These are phyloP conservation scores for Netelia inedita DNA, from an alignment of 2,888 invertebrate genomes.

Conservation along the genomic window DNA sequence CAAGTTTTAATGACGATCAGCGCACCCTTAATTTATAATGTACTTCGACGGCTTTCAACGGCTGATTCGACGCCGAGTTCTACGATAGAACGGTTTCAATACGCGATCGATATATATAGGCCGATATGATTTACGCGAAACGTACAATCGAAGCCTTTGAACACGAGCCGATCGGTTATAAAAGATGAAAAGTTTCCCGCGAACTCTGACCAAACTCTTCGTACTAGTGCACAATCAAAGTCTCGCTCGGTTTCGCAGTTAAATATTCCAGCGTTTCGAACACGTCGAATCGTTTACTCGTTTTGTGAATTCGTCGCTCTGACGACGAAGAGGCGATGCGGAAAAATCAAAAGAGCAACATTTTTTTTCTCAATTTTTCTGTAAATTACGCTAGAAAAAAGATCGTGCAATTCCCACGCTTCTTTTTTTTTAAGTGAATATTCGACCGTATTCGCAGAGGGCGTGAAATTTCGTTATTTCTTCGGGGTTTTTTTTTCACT, in stretches of 20 bases:
- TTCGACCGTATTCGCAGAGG: not conserved
- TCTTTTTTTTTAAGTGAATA: no score
- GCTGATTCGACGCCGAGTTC: slow-evolving; percentile 21
- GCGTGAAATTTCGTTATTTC: not conserved
- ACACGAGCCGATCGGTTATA: not conserved
- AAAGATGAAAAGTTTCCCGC: not conserved
- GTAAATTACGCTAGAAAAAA: no score
- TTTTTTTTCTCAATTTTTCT: no score
- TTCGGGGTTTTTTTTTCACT: not conserved
- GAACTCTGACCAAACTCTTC: not conserved
- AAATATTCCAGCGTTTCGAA: slow-evolving; percentile 3
- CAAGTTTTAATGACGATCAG: slow-evolving; percentile 66
- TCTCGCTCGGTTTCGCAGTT: not conserved
- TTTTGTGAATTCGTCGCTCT: not conserved
- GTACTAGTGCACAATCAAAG: not conserved
- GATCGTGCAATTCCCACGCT: no score
- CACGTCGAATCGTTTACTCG: not conserved
- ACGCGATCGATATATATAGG: slow-evolving; percentile 21
- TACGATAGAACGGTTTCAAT: not conserved
- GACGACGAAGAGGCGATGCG: not conserved
- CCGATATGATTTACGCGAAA: not conserved
- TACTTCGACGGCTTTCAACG: slow-evolving; percentile 44
- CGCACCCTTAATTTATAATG: slow-evolving; percentile 59
- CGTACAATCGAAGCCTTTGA: slow-evolving; percentile 21
- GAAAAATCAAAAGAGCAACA: no score